Conservation (phyloP, 2,888 invertebrate species). For the Coronaproctus castanopsis region DNA sequence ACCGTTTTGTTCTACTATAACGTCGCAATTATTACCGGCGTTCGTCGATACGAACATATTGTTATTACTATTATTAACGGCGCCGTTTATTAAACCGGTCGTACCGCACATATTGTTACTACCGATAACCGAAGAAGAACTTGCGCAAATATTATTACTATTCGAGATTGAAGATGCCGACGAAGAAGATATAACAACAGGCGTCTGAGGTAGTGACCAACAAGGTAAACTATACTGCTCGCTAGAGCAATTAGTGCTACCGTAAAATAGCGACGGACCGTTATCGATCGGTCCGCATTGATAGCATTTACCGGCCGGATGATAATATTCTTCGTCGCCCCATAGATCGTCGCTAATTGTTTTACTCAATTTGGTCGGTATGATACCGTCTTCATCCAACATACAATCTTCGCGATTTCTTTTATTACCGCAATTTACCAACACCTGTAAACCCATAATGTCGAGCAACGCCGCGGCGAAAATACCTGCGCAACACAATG, state of each 20-base stretch:
- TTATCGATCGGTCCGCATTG: slow-evolving; percentile 5
- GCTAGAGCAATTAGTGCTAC: slow-evolving; percentile 2
- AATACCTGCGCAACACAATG: too few relatives aligned
- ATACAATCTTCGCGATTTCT: slow-evolving; percentile 11
- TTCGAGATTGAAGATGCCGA: neutral
- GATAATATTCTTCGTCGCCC: slow-evolving; percentile 6
- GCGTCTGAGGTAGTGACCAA: neutral
- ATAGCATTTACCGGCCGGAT: slow-evolving; percentile 12
- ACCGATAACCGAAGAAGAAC: neutral
- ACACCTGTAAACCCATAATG: slow-evolving; percentile 12
- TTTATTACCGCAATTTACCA: slow-evolving; percentile 8
- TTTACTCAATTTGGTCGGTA: slow-evolving; percentile 11
- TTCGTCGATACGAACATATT: neutral
- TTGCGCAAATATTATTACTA: neutral
- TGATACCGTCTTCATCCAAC: slow-evolving; percentile 8
- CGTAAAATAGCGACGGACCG: slow-evolving; percentile 2
- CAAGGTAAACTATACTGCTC: slow-evolving; percentile 7
- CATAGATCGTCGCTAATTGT: slow-evolving; percentile 6
- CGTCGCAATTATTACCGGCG: neutral
- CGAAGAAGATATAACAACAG: neutral
- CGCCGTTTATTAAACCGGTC: neutral
- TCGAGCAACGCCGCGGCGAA: too few relatives aligned
- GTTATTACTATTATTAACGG: too few relatives aligned
- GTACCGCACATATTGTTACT: neutral
- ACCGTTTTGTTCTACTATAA: too few relatives aligned